Conservation (phyloP, 1,140 invertebrate species). For the Eubasilissa regina region DNA sequence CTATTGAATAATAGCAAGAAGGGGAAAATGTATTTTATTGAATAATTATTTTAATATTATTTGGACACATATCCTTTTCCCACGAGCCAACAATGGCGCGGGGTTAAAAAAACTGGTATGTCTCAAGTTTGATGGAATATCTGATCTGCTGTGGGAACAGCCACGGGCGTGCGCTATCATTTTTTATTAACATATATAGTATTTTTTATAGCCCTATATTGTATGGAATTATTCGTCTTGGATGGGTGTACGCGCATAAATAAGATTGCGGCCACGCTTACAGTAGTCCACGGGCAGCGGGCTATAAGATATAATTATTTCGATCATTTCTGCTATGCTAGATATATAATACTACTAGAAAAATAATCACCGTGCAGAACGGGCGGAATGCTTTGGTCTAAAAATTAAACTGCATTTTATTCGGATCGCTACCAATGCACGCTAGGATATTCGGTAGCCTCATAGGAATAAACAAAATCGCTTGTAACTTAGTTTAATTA, state of each 20-base stretch:
- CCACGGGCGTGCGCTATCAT: constrained; percentile 41
- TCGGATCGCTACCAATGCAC: too few species aligned
- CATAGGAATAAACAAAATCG: too few species aligned
- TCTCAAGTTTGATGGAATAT: constrained; percentile 41
- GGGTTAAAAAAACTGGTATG: constrained; percentile 26
- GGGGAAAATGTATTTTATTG: too few species aligned
- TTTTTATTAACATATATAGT: constrained; percentile 37
- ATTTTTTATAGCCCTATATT: constrained; percentile 26
- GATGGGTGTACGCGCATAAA: constrained; percentile 13
- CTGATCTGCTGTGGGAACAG: constrained; percentile 33
- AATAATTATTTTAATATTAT: too few species aligned
- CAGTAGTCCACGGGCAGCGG: constrained; percentile 15
- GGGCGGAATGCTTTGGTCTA: background rate
- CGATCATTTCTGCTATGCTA: constrained; percentile 7
- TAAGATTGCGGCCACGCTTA: constrained; percentile 16
- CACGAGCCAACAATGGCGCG: constrained; percentile 5
- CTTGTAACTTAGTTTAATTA: too few species aligned
- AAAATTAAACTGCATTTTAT: too few species aligned
- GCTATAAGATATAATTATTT: constrained; percentile 14
- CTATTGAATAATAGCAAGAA: too few species aligned
- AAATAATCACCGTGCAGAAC: background rate
- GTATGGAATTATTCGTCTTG: constrained; percentile 23
- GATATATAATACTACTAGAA: constrained; percentile 1
- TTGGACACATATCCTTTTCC: background rate
- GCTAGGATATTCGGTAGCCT: too few species aligned